These are phyloP conservation scores for Dipodomys merriami DNA, from an alignment of 2,113 vertebrate genomes.

Conservation along the genomic window DNA sequence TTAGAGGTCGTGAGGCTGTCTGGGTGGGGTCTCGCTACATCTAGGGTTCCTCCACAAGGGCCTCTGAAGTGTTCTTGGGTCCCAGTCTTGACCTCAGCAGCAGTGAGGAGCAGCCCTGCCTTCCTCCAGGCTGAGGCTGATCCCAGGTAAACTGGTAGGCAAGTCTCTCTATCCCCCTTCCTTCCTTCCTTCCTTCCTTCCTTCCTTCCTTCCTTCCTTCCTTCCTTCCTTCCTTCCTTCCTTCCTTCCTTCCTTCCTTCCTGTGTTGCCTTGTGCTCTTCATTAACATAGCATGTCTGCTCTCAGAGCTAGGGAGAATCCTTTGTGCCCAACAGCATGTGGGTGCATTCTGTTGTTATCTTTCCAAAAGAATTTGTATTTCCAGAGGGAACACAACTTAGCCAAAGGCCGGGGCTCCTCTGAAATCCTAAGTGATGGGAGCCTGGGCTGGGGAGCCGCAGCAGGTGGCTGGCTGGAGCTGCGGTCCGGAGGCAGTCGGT, in stretches of 20 bases:
- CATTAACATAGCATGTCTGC: neutral
- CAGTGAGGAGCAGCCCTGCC: neutral
- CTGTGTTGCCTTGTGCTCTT: neutral
- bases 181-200: neutral
- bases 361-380: neutral
- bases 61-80: neutral
- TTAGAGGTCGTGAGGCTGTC: fast-evolving
- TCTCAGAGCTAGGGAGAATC: neutral
- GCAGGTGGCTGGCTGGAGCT: neutral
- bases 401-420: neutral
- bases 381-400: neutral
- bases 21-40: neutral
- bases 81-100: neutral
- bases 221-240: neutral
- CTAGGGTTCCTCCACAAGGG: neutral
- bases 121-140: neutral
- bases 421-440: neutral
- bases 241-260: too few species aligned
- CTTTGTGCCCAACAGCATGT: neutral
- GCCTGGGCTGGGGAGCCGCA: neutral
- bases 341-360: neutral
- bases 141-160: too few species aligned
- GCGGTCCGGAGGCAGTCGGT: neutral
- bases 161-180: neutral
- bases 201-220: neutral